Conservation (phyloP, 2,888 invertebrate species). For the Dolomedes plantarius region DNA sequence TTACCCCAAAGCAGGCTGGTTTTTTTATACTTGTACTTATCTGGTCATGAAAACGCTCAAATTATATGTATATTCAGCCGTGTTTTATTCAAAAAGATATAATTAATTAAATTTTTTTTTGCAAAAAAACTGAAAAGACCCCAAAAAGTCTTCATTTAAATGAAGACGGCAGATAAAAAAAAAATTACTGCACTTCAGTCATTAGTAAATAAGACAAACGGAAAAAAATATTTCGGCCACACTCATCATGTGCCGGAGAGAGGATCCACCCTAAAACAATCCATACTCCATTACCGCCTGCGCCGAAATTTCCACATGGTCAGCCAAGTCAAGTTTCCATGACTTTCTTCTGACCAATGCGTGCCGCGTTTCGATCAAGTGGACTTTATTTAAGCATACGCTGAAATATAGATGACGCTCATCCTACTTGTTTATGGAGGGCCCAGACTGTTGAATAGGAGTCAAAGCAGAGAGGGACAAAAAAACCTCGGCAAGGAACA, state of each 20-base stretch:
- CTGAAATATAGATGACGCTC: slow-evolving; percentile 59
- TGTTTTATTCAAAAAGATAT: too few relatives aligned
- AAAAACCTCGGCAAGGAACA: slow-evolving; percentile 36
- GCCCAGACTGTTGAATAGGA: neutral
- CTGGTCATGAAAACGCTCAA: too few relatives aligned
- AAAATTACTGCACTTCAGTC: too few relatives aligned
- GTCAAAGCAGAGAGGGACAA: neutral
- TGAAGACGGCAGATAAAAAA: too few relatives aligned
- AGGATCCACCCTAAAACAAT: neutral
- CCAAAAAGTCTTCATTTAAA: too few relatives aligned
- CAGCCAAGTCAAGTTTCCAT: slow-evolving; percentile 3
- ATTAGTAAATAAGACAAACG: neutral
- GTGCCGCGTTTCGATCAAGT: neutral
- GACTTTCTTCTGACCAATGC: slow-evolving; percentile 21
- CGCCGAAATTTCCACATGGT: slow-evolving; percentile 19
- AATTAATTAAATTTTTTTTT: too few relatives aligned
- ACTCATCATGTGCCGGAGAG: too few relatives aligned
- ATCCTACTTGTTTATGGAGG: slow-evolving; percentile 47
- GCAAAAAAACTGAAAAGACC: too few relatives aligned
- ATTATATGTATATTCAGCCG: too few relatives aligned
- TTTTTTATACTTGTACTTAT: too few relatives aligned
- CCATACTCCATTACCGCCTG: slow-evolving; percentile 1
- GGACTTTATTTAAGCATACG: slow-evolving; percentile 46
- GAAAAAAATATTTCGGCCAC: neutral
- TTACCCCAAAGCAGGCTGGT: too few relatives aligned